Base-by-base conservation (phyloP, 2,888 invertebrate genomes). In the Lithophane leautieri region DNA sequence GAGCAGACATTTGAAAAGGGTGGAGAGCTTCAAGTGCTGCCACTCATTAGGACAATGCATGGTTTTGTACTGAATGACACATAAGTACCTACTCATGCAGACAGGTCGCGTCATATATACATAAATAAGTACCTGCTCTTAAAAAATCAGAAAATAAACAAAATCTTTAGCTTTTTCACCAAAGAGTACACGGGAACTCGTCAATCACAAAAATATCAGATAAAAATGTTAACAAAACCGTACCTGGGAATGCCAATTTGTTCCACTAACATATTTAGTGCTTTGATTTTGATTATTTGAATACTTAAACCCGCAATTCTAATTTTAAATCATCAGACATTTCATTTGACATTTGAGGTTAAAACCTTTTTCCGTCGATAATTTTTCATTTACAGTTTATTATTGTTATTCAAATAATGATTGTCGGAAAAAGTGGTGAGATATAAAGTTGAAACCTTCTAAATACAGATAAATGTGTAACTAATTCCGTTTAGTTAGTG, bases 1-100 rank as follows among this genome's bases (percentile, higher is more conserved):
- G 58, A 34, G 52, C 22, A 34, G 60, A 54, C 62, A 66, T 76
- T 76, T 82, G 82, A 82, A 76, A 73, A 76, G 78, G 78, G 82
- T 84, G 42, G 70, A 82, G 66, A 66, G 73, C 66, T 54, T 71
- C 19, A 66, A 72, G 70, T 42, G 63, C 70, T 70, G 77, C 25
- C 68, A 73, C 61, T 83, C 75, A 79, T 86, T 78, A 81, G 22
- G 16, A 60, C 2, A 40, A 22, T 40, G 44, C 11, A 25, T 11
- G 47, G 52, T 22, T 28, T 70, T 61, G 70, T 56, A 28, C 67
- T 34, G 14, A 47, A 47, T 44, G 40, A 28, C 7, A n/a, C 22
- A 42, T 25, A 1, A 19, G 44, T 25, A 44, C 19, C 42, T 50
- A 52, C 50, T 50, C 19, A n/a, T 25, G 19, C 25, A 25, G 40